Conservation (phyloP, 2,888 invertebrate genomes). For the Mythimna lalbum region DNA sequence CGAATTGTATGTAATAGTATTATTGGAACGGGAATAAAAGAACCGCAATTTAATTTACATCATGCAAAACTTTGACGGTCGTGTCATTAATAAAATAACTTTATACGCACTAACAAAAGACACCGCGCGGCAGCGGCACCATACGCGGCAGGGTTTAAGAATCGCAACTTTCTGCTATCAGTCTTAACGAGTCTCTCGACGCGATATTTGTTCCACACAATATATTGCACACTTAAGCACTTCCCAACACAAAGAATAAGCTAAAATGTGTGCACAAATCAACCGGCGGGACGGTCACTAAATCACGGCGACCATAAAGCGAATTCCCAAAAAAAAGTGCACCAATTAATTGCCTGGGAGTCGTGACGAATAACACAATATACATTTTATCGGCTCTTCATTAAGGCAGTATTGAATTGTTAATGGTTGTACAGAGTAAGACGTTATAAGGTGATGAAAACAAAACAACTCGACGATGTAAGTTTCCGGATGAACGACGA, state of each 20-base stretch:
- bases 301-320: constrained; percentile 84
- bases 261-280: constrained; percentile 85
- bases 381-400: constrained; percentile 89
- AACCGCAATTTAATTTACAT: constrained; percentile 36
- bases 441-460: constrained; percentile 86
- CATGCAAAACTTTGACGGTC: constrained; percentile 44
- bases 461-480: constrained; percentile 80
- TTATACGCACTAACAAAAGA: constrained; percentile 62
- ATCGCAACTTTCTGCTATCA: constrained; percentile 77
- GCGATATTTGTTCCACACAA: constrained; percentile 83
- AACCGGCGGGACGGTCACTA: constrained; percentile 79
- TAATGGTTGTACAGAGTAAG: constrained; percentile 84
- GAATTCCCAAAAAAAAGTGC: constrained; percentile 81
- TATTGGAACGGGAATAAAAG: constrained; percentile 35
- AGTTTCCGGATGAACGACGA: constrained; percentile 78
- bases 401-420: constrained; percentile 88
- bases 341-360: constrained; percentile 84
- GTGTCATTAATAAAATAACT: constrained; percentile 64
- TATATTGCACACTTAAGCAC: constrained; percentile 85
- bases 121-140: constrained; percentile 51
- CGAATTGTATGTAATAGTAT: constrained; percentile 7
- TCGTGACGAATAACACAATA: constrained; percentile 86
- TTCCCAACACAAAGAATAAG: constrained; percentile 82
- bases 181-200: constrained; percentile 82
- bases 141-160: constrained; percentile 68